Base-by-base conservation (phyloP, 2,888 invertebrate genomes). In the Lasioglossum marginatum region DNA sequence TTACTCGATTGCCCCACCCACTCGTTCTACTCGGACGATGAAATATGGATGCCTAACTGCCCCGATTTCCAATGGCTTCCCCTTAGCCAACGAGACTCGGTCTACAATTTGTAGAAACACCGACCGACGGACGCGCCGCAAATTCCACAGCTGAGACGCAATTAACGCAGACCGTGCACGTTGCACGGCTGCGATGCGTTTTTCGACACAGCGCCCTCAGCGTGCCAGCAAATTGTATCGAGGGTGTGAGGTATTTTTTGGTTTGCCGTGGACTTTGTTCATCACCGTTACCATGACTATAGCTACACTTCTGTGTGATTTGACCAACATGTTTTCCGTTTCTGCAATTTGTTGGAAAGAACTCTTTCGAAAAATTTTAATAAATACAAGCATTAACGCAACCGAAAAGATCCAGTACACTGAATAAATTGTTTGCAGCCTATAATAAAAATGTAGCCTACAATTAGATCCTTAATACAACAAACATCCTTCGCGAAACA, bases 31-130 rank as follows among this genome's bases (percentile, higher is more conserved):
- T 16, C 68, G 34, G 37, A 37, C 68, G n/a, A 48, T 48, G 70
- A 5, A 71, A 72, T 71, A 68, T 68, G 37, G 37, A 68, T 23
- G 37, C 34, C 68, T 66, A 66, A 66, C 68, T 12, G 68, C 12
- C 60, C 37, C 34, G 68, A 37, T 68, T 40, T 34, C 34, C 66
- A 66, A 34, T 66, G 34, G 66, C 19, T 66, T 68, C 8, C 68
- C 19, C 10, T 37, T 10, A 4, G 37, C 23, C 68, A 23, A 37
- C 23, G 23, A 52, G 31, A 10, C 37, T n/a, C 34, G 37, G 68
- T 37, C 68, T 34, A 37, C 37, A 37, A 37, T 68, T 68, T 68
- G 68, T 23, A 68, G 68, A 68, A 68, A 23, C 23, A 23, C n/a
- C 52, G 52, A 52, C 23, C 52, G 23, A n/a, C 10, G 19, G 8